A percentile compares a stretch with the other conserved stretches of the same genome.
Evolutionary conservation across 1,140 invertebrate species (phyloP).

Genomic region (Danaus melanippus): DNA sequence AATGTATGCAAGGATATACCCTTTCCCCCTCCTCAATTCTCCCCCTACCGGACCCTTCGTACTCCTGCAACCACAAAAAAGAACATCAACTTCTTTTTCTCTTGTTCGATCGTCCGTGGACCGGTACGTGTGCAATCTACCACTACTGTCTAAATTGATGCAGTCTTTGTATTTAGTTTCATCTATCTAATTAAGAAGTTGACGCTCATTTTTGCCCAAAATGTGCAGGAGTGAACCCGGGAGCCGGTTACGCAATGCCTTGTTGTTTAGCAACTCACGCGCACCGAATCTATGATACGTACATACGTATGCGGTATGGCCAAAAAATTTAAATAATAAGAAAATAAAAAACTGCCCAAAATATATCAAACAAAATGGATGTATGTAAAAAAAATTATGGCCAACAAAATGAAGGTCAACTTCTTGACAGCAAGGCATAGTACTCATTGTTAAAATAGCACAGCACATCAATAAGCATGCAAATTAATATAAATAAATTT

Average conservation of each 20-base stretch:
- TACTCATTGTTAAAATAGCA: slow-evolving; percentile 68
- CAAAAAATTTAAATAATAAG: slow-evolving; percentile 47
- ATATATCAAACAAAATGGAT: slow-evolving; percentile 70
- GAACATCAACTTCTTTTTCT: slow-evolving; percentile 91
- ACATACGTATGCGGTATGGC: slow-evolving; percentile 59
- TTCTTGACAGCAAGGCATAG: slow-evolving; percentile 85
- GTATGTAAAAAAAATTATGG: slow-evolving; percentile 79
- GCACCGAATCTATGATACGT: slow-evolving; percentile 51
- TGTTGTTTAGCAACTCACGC: slow-evolving; percentile 63
- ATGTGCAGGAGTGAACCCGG: slow-evolving; percentile 66
- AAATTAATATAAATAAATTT: slow-evolving; percentile 45
- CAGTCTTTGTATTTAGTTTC: slow-evolving; percentile 61
- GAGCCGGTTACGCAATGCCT: slow-evolving; percentile 64
- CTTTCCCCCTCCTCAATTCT: slow-evolving; percentile 66
- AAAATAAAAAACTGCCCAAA: slow-evolving; percentile 57
- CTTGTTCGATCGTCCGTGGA: slow-evolving; percentile 58
- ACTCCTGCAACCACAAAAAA: slow-evolving; percentile 93
- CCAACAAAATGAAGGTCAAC: slow-evolving; percentile 92
- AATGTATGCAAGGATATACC: slow-evolving; percentile 86
- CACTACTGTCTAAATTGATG: slow-evolving; percentile 69
- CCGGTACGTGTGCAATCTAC: slow-evolving; percentile 64
- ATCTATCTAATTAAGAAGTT: slow-evolving; percentile 86
- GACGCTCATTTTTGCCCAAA: slow-evolving; percentile 95
- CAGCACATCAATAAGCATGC: slow-evolving; percentile 69
- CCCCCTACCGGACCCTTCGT: slow-evolving; percentile 76